Conservation (phyloP, 2,888 invertebrate genomes). For the Meteorus cinctellus region DNA sequence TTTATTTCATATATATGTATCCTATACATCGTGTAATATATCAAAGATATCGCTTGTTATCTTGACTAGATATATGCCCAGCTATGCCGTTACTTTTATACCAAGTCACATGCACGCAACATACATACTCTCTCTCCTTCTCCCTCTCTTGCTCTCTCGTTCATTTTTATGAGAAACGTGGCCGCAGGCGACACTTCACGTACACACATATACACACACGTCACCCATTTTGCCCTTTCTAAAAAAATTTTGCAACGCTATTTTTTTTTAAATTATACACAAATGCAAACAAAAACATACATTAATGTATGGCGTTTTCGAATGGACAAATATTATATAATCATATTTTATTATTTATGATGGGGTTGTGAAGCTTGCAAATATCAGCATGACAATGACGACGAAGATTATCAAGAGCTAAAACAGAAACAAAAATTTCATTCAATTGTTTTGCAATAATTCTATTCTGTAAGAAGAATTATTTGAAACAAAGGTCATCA, state of each 20-base stretch:
- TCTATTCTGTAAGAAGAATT: too few species aligned
- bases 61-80: slow-evolving; percentile 60
- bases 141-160: slow-evolving; percentile 41
- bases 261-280: slow-evolving; percentile 8
- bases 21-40: slow-evolving; percentile 62
- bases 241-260: slow-evolving; percentile 17
- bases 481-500: too few species aligned
- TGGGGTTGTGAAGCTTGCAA: too few species aligned
- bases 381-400: too few species aligned
- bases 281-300: not conserved
- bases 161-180: slow-evolving; percentile 71
- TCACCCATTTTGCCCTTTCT: slow-evolving; percentile 46
- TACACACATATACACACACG: slow-evolving; percentile 52
- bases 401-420: too few species aligned
- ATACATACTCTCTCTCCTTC: slow-evolving; percentile 22
- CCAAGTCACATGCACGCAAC: slow-evolving; percentile 33
- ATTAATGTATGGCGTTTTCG: not conserved
- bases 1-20: slow-evolving; percentile 8
- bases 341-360: too few species aligned
- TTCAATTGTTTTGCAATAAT: too few species aligned
- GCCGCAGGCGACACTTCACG: slow-evolving; percentile 52
- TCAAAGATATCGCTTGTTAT: slow-evolving; percentile 71
- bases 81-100: slow-evolving; percentile 57
- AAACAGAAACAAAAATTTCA: too few species aligned
- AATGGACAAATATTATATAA: too few species aligned